Conservation (phyloP, 1,140 invertebrate genomes). For the Gryllus bimaculatus region DNA sequence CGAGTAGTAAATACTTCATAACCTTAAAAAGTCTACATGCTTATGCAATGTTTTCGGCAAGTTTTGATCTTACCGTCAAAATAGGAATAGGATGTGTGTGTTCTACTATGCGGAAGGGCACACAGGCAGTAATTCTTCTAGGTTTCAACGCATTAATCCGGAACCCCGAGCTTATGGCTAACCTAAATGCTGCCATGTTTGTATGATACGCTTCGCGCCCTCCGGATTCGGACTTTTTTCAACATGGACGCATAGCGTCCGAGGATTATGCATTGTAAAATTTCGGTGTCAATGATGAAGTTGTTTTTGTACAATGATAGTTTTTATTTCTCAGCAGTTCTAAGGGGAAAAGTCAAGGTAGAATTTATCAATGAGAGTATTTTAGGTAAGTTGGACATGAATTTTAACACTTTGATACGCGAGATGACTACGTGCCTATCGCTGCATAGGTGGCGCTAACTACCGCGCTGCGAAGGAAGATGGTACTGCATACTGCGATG, state of each 20-base stretch:
- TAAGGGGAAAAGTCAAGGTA: too few species aligned
- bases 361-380: too few species aligned
- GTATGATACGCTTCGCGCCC: not conserved
- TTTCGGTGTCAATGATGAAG: too few species aligned
- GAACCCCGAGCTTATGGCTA: not conserved
- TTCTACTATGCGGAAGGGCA: too few species aligned
- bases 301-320: too few species aligned
- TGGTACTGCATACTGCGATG: not conserved
- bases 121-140: too few species aligned
- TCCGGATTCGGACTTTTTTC: not conserved
- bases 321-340: too few species aligned
- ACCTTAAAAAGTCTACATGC: not conserved
- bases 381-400: not conserved
- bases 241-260: not conserved
- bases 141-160: too few species aligned
- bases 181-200: not conserved
- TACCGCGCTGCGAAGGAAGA: not conserved
- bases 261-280: not conserved
- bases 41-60: too few species aligned
- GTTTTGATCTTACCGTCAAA: too few species aligned
- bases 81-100: too few species aligned
- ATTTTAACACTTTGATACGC: not conserved
- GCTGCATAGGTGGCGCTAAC: not conserved
- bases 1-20: not conserved
- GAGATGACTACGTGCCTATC: slow-evolving; percentile 3